Conservation (phyloP, 2,113 vertebrate species). For the Lates calcarifer region DNA sequence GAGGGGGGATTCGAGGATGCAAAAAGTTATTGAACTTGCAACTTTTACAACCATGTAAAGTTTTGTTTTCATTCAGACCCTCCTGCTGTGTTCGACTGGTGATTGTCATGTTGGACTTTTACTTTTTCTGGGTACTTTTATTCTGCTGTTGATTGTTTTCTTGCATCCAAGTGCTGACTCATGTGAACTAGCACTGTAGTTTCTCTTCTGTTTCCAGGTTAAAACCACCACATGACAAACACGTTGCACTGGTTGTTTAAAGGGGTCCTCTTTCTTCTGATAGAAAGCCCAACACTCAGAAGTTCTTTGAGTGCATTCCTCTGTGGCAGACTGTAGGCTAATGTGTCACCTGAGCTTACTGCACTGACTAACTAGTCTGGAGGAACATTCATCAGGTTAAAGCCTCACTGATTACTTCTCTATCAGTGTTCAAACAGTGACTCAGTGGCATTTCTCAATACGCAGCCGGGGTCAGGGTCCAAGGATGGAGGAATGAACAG, state of each 20-base stretch:
- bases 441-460: conserved; percentile 50
- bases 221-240: conserved; percentile 11
- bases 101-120: no score
- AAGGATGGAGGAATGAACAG: conserved; percentile 11
- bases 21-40: no score
- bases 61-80: no score
- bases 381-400: conserved; percentile 39
- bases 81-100: no score
- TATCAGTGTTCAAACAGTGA: conserved; percentile 59
- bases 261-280: no score
- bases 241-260: conserved; percentile 1
- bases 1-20: no score
- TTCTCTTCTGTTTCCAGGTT: conserved; percentile 10
- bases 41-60: no score
- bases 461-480: conserved; percentile 67
- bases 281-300: conserved; percentile 12
- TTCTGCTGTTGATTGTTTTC: no score
- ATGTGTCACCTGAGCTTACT: conserved; percentile 53
- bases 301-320: conserved; percentile 39
- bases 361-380: conserved; percentile 38
- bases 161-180: no score
- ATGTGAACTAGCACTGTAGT: no score
- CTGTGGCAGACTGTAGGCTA: conserved; percentile 15
- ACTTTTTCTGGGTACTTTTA: no score
- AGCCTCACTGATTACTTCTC: conserved; percentile 19